Base-by-base conservation (phyloP, 2,113 vertebrate species). In the Drymodes brunneopygia region DNA sequence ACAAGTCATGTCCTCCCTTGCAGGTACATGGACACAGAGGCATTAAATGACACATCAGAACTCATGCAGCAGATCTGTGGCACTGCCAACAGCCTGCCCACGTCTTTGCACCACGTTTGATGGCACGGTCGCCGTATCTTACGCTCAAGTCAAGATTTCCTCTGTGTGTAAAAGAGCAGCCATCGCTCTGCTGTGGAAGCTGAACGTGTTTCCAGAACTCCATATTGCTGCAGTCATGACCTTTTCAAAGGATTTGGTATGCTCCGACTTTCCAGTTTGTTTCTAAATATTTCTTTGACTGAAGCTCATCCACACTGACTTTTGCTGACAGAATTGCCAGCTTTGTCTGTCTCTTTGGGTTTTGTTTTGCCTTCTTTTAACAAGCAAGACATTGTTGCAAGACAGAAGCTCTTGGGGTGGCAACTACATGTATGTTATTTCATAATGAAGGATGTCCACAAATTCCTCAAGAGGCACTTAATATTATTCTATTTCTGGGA, bases 241-340 rank as follows among this genome's bases (percentile, higher is more conserved):
- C 88, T 80, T 93, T 88, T 94, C 72, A 84, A 94, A 92, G 72
- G 57, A 90, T 91, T 88, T 92, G 70, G 62, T 95, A 71, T 15
- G 40, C 56, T 91, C 80, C 0, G 57, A 90, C 66, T 57, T 91
- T 82, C 87, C 66, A 80, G 71, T 94, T 95, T 94, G 86, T 89
- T 94, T 94, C 87, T 70, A 89, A 95, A 69, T 72, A 88, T 93
- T 95, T 87, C 86, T 89, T 75, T 87, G 77, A 95, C 73, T 95
- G 47, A 81, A 84, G 53, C 87, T 90, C 73, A 91, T 92, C 81
- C 4, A 1, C 70, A 7, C 28, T 80, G 90, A 79, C 86, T 94
- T 94, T 36, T 62, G 40, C 81, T 90, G 90, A 88, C 92, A 82
- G 84, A 92, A 88, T 15, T 73, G 70, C 81, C 73, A 93, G 78